These are phyloP conservation scores for Periophthalmus magnuspinnatus DNA, from an alignment of 2,797 vertebrate species.

Conservation along the genomic window DNA sequence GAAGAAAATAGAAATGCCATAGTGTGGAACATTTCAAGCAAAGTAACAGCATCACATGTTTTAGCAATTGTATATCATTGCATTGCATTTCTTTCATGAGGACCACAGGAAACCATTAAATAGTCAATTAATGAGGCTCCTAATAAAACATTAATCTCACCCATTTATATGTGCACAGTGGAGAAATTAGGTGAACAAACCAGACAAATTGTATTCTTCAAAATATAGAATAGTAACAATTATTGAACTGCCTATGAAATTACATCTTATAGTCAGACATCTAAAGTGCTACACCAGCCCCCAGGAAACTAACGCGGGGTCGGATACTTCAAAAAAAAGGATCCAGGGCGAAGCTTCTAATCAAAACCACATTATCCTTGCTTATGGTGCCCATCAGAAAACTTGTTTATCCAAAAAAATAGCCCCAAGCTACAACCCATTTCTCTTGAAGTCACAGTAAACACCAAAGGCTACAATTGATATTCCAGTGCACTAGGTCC, in stretches of 20 bases:
- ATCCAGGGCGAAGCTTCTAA: constrained; percentile 49
- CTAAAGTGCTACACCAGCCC: constrained; percentile 31
- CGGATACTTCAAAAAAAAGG: constrained; percentile 52
- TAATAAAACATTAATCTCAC: too few relatives aligned
- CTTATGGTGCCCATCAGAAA: constrained; percentile 40
- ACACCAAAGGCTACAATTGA: constrained; percentile 2
- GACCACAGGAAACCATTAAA: too few relatives aligned
- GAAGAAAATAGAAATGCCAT: too few relatives aligned
- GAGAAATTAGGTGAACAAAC: not conserved
- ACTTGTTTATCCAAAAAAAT: constrained; percentile 41
- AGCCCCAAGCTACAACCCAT: constrained; percentile 19
- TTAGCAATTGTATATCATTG: too few relatives aligned
- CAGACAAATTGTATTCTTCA: not conserved
- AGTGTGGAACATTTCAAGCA: too few relatives aligned
- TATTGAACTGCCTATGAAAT: not conserved
- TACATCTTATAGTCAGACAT: constrained; percentile 27
- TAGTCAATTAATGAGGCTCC: too few relatives aligned
- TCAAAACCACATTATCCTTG: constrained; percentile 52
- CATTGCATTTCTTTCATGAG: too few relatives aligned
- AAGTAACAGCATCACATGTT: too few relatives aligned
- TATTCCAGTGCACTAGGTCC: not conserved
- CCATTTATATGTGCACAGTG: too few relatives aligned
- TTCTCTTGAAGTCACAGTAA: constrained; percentile 11
- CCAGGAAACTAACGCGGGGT: constrained; percentile 30
- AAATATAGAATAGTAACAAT: not conserved